These are phyloP conservation scores for Maccullochella peelii DNA, from an alignment of 2,113 vertebrate species.

Conservation along the genomic window DNA sequence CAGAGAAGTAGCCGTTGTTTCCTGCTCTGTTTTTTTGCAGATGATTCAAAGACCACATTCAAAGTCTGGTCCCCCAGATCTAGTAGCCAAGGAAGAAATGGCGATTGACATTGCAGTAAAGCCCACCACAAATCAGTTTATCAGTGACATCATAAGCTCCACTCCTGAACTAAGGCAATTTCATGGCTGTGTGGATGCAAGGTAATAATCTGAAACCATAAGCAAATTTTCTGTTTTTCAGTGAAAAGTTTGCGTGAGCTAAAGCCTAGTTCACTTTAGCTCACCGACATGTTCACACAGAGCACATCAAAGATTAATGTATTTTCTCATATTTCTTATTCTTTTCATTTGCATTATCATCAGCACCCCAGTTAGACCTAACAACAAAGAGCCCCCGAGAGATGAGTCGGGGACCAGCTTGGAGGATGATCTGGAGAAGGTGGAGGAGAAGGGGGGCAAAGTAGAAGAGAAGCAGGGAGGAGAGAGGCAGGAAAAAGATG, in stretches of 20 bases:
- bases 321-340: not conserved
- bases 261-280: not conserved
- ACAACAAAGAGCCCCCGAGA: constrained; percentile 6
- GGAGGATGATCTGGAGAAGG: constrained; percentile 60
- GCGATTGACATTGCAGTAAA: constrained; percentile 30
- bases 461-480: constrained; percentile 5
- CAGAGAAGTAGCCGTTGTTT: not conserved
- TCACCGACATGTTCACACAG: not conserved
- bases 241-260: too few species aligned
- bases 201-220: constrained; percentile 64
- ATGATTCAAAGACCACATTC: constrained; percentile 60
- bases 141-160: constrained; percentile 83
- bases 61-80: constrained; percentile 48
- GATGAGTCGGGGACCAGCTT: constrained; percentile 46
- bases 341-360: not conserved
- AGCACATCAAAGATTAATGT: not conserved
- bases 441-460: constrained; percentile 15
- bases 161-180: constrained; percentile 84
- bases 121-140: constrained; percentile 63
- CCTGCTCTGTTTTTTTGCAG: constrained; percentile 40
- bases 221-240: not conserved
- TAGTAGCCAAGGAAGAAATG: constrained; percentile 47
- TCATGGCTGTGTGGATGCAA: constrained; percentile 60
- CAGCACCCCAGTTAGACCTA: constrained; percentile 63
- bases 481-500: constrained; percentile 35